Percentiles rank a stretch among this genome's conserved stretches.
Evolutionary conservation across 2,797 vertebrate species (phyloP).

Genomic region (Dicrostonyx torquatus): DNA sequence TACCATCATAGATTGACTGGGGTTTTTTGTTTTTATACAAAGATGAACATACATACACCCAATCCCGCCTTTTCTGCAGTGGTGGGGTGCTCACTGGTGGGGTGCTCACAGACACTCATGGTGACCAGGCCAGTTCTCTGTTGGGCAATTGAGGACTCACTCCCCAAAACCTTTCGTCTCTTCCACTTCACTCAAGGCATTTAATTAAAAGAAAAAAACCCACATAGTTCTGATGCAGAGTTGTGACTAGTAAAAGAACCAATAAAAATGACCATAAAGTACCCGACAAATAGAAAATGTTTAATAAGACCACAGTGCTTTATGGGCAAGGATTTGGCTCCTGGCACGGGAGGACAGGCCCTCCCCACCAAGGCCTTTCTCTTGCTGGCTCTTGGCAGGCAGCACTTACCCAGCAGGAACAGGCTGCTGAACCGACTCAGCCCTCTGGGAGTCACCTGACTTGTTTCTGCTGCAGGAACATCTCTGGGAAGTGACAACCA

Average conservation of each 20-base stretch:
- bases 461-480: not conserved
- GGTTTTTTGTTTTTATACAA: not conserved
- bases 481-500: not conserved
- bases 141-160: not conserved
- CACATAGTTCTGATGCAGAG: conserved; percentile 43
- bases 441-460: not conserved
- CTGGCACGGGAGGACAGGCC: conserved; percentile 61
- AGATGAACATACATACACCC: accelerated
- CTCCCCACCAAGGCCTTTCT: not conserved
- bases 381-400: conserved; percentile 44
- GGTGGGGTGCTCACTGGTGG: no score
- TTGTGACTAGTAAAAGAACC: conserved; percentile 70
- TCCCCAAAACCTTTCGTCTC: not conserved
- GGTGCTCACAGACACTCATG: accelerated
- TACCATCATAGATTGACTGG: not conserved
- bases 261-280: conserved; percentile 70
- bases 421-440: not conserved
- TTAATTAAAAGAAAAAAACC: conserved; percentile 61
- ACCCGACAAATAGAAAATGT: conserved; percentile 71
- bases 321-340: conserved; percentile 50
- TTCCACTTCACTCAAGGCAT: not conserved
- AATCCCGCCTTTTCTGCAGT: not conserved
- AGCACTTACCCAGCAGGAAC: not conserved
- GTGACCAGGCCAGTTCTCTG: not conserved
- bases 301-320: conserved; percentile 54